Evolutionary conservation across 1,140 invertebrate species (phyloP).

Genomic region (Temnothorax longispinosus): DNA sequence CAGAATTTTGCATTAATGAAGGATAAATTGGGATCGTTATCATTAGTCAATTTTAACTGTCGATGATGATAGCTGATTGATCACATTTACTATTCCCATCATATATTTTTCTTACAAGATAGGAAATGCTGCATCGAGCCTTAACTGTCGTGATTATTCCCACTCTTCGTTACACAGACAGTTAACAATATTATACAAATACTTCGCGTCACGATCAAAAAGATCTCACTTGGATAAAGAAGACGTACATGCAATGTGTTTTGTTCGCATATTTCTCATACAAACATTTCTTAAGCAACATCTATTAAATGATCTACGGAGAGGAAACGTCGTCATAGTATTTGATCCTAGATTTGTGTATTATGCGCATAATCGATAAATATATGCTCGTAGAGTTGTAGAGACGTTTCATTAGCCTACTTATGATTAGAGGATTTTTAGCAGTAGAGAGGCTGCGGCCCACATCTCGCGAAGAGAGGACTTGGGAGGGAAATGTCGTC

Average conservation of each 20-base stretch:
- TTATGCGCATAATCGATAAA: conserved; percentile 59
- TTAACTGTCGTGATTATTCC: conserved; percentile 33
- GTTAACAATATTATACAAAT: conserved; percentile 62
- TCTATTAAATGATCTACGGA: not conserved
- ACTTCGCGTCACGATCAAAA: conserved; percentile 32
- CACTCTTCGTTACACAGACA: conserved; percentile 3
- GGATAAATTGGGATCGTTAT: not conserved
- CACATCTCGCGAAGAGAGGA: conserved; percentile 25
- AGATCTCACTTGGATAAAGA: conserved; percentile 16
- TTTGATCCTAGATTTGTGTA: conserved; percentile 58
- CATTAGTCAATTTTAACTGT: not conserved
- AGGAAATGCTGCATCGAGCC: conserved; percentile 15
- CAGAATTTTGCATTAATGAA: not conserved
- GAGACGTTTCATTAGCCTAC: conserved; percentile 62
- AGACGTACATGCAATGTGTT: conserved; percentile 19
- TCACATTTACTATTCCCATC: not conserved
- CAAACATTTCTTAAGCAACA: not conserved
- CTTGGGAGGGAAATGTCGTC: not conserved
- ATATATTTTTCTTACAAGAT: not conserved
- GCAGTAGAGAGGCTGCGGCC: conserved; percentile 10
- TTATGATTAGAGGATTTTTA: conserved; percentile 43
- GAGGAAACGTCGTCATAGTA: conserved; percentile 37
- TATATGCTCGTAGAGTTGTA: conserved; percentile 55
- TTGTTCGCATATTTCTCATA: conserved; percentile 42
- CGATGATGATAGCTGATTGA: not conserved